phyloP scores from a whole-genome alignment of 2,797 vertebrate species.

The Acridotheres tristis region DNA sequence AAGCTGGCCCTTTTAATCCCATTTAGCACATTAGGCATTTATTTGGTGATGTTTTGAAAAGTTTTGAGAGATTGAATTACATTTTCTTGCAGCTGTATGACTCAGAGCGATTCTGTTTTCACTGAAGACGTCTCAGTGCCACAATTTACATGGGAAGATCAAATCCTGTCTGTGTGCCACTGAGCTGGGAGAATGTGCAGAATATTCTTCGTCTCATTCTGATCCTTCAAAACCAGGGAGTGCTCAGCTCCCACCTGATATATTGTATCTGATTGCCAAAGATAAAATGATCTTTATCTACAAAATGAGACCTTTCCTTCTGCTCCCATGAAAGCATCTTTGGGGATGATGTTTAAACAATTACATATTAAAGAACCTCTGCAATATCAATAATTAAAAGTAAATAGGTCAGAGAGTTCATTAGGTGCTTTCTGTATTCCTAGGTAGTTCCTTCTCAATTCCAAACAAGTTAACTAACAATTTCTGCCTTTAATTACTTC shows the following conservation, averaged over 20 bases:
- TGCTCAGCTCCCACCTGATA: neutral
- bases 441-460: neutral
- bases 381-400: neutral
- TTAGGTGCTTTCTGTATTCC: neutral
- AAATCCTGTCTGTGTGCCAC: neutral
- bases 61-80: neutral
- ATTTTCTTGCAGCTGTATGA: neutral
- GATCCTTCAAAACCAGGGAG: neutral
- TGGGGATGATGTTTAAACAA: neutral
- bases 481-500: neutral
- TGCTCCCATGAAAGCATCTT: neutral
- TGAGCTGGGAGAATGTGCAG: neutral
- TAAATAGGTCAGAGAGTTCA: neutral
- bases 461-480: neutral
- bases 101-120: neutral
- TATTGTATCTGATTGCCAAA: neutral
- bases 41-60: neutral
- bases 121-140: neutral
- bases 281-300: conserved; percentile 5
- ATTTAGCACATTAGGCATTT: neutral
- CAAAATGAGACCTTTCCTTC: neutral
- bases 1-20: neutral
- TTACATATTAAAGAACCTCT: neutral
- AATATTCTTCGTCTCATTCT: neutral
- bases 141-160: neutral